Base-by-base conservation (phyloP, 1,140 invertebrate genomes). In the Lepidurus apus region DNA sequence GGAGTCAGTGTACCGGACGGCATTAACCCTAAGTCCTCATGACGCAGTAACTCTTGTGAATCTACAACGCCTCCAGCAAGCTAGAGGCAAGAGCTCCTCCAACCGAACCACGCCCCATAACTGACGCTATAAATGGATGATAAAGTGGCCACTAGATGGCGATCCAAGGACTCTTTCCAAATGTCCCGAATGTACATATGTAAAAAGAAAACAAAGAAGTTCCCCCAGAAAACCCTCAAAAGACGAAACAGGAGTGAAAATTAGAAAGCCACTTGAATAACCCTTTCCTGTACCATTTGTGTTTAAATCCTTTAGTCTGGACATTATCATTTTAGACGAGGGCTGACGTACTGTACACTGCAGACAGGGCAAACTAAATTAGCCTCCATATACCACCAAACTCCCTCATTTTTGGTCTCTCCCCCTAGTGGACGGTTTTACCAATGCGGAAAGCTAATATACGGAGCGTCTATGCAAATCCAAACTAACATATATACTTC, bases 21-120 rank as follows among this genome's bases (percentile, higher is more conserved):
- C 88, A 21, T 82, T 89, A 74, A 75, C 82, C 24, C 82, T 89
- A 24, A 85, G 86, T 80, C 87, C 88, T 6, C 84, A 85, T 75
- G 87, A 89, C 81, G 77, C 79, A 9, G 84, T 87, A 26, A 88
- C 88, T 10, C 82, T 84, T 79, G 85, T 84, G 73, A 89, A 89
- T 82, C 82, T 89, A 9, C 80, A 83, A 43, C 87, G 88, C 81
- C 84, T 89, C 42, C 78, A 79, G 26, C 78, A 79, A 74, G 44
- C 10, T 34, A 77, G 44, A 65, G 21, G 17, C 42, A 17, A 10
- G 76, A 53, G 43, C 44, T 65, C 45, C n/a, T 47, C 76, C 24
- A 77, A 47, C 21, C 24, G 44, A 34, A 47, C 26, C 24, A 77
- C 34, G 24, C 17, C 43, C 76, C 45, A 44, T 24, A 76, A 76